Conservation (phyloP, 2,797 vertebrate genomes). For the Lutjanus argentimaculatus region DNA sequence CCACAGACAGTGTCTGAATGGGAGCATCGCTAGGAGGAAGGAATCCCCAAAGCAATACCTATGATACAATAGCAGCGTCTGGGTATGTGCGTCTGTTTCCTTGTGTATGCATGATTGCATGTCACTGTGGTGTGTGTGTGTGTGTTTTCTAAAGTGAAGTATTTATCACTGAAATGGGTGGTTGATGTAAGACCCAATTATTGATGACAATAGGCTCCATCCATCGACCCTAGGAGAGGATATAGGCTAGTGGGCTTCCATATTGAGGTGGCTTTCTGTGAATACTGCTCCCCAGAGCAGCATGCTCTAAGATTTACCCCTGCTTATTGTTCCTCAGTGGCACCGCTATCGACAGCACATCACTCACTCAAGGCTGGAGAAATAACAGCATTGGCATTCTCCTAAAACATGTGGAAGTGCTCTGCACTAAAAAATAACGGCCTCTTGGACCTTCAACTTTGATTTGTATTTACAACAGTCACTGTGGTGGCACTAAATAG, state of each 20-base stretch:
- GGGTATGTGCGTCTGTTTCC: constrained; percentile 46
- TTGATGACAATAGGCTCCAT: constrained; percentile 74
- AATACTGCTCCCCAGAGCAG: constrained; percentile 72
- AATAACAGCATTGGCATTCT: constrained; percentile 78
- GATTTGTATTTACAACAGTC: constrained; percentile 76
- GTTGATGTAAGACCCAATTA: constrained; percentile 81
- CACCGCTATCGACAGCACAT: constrained; percentile 71
- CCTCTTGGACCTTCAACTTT: constrained; percentile 72
- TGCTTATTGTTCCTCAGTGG: constrained; percentile 72
- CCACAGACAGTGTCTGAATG: constrained; percentile 74
- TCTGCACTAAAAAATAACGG: constrained; percentile 71
- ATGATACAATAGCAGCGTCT: constrained; percentile 69
- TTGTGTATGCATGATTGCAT: constrained; percentile 68
- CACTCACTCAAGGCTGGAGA: constrained; percentile 71
- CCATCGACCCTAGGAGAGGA: constrained; percentile 70
- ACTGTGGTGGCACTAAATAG: constrained; percentile 65
- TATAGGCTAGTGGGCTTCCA: constrained; percentile 51
- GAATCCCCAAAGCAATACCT: constrained; percentile 77
- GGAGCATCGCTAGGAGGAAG: constrained; percentile 70
- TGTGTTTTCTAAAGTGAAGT: constrained; percentile 76
- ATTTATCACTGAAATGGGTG: constrained; percentile 76
- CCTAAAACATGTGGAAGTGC: constrained; percentile 79
- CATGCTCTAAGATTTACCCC: constrained; percentile 67
- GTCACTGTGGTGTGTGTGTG: constrained; percentile 43
- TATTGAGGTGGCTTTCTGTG: constrained; percentile 63